Evolutionary conservation across 2,113 vertebrate species (phyloP).

Genomic region (Natator depressus): DNA sequence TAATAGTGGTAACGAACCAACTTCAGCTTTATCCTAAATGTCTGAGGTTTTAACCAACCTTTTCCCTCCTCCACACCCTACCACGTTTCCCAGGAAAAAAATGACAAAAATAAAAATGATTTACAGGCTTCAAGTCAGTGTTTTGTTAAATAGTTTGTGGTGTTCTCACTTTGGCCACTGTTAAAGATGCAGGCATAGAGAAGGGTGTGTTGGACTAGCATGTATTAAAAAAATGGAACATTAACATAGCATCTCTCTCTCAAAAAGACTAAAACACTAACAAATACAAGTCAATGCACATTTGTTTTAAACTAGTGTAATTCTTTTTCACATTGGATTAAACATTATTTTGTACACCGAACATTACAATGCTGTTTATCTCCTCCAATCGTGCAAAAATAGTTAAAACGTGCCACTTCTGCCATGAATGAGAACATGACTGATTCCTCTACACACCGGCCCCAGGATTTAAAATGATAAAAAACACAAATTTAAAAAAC

Average conservation of each 20-base stretch:
- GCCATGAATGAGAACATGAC: constrained; percentile 48
- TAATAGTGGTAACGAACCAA: constrained; percentile 54
- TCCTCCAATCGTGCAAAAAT: constrained; percentile 67
- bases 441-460: constrained; percentile 38
- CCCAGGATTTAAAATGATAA: constrained; percentile 52
- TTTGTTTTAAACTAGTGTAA: constrained; percentile 82
- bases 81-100: constrained; percentile 10
- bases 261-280: constrained; percentile 83
- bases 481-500: constrained; percentile 45
- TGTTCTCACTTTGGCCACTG: constrained; percentile 81
- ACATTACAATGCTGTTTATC: constrained; percentile 86
- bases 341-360: constrained; percentile 80
- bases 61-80: constrained; percentile 69
- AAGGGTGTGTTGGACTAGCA: constrained; percentile 78
- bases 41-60: constrained; percentile 35
- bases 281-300: constrained; percentile 84
- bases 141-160: constrained; percentile 73
- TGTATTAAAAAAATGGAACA: constrained; percentile 81
- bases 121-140: constrained; percentile 70
- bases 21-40: constrained; percentile 67
- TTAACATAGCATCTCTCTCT: constrained; percentile 82
- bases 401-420: constrained; percentile 67
- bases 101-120: constrained; percentile 24
- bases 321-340: constrained; percentile 83
- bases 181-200: constrained; percentile 83